Evolutionary conservation across 2,797 vertebrate genomes (phyloP), one percentile per base, ranked within the genome.

Genomic region (Sorex maritimensis): DNA sequence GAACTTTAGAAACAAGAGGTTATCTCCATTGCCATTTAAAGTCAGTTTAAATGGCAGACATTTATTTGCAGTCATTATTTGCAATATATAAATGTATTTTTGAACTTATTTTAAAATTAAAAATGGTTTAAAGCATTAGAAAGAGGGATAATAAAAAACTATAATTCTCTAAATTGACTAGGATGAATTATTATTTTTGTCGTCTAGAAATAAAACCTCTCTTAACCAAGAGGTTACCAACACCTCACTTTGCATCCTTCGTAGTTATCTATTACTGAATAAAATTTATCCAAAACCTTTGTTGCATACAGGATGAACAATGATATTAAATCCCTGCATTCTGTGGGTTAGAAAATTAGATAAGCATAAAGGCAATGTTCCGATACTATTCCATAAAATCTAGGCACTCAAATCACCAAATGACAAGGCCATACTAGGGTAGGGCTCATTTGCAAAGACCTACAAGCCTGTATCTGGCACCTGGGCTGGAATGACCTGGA

Each of bases 21-120:
- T 44, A 24, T 92, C 34, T 87, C 78, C 49, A 84, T 96, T 97
- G 72, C 95, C 82, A 86, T 91, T 85, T 88, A 83, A 97, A 97
- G 63, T 91, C 4, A 38, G 0, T 1, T 95, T 52, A 52, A 52
- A 52, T 44, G 41, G 41, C 41, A 44, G 41, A 52, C 19, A 21
- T 97, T 80, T 88, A 75, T 38, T 5, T 87, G 5, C 86, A 91
- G 28, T 63, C 78, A 90, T 67, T 81, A 34, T 92, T 75, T 90
- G 67, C 86, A 81, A 30, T 82, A 78, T 83, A 52, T 69, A 78
- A 88, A n/a, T 52, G 49, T 52, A 61, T 61, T 61, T 61, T 61
- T 19, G 58, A 61, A 61, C 4, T 19, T 88, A 6, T 85, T 63
- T 86, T 26, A 15, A 90, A 93, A 95, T 88, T 55, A n/a, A 63